Base-by-base conservation (phyloP, 2,113 vertebrate genomes). In the Tapirus terrestris region DNA sequence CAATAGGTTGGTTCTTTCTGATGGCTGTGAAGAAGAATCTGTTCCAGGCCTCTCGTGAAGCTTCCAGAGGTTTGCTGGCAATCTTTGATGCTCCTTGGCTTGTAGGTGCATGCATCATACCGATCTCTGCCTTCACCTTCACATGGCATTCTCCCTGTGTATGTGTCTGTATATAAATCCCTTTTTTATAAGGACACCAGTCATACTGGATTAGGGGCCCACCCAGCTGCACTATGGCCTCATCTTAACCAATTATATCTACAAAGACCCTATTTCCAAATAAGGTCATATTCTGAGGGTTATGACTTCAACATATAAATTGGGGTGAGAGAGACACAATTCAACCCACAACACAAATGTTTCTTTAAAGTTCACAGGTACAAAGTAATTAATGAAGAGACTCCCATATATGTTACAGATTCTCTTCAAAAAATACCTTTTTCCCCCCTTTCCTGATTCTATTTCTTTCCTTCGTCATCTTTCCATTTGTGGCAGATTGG, bases 61-160 rank as follows among this genome's bases (percentile, higher is more conserved):
- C 29, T 87, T 86, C 7, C 45, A 2, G 51, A 65, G 18, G 16
- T 48, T 70, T 7, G 23, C 33, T 12, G 31, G 72, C 31, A 18
- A 12, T 65, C 53, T 61, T 29, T 65, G n/a, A 36, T 21, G 31
- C n/a, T 48, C 14, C 17, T 63, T 60, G n/a, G 61, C 73, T 73
- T 25, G 25, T 65, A 79, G 60, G 27, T 45, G 23, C 4, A 33
- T 45, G 23, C 4, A 3, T 68, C 39, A 61, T 4, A 8, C 8
- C 2, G 12, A 31, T 33, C 45, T 89, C 70, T n/a, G 45, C 36
- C 45, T 75, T 85, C 56, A 72, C 18, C 33, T 25, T 23, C 65
- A 39, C 3, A 3, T 7, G 3, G 6, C 2, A 0, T 51, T 73
- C 45, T 86, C 20, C 29, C 29, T 4, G 29, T 10, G 29, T 0